Base-by-base conservation (phyloP, 1,140 invertebrate genomes). In the Zaprionus capensis region DNA sequence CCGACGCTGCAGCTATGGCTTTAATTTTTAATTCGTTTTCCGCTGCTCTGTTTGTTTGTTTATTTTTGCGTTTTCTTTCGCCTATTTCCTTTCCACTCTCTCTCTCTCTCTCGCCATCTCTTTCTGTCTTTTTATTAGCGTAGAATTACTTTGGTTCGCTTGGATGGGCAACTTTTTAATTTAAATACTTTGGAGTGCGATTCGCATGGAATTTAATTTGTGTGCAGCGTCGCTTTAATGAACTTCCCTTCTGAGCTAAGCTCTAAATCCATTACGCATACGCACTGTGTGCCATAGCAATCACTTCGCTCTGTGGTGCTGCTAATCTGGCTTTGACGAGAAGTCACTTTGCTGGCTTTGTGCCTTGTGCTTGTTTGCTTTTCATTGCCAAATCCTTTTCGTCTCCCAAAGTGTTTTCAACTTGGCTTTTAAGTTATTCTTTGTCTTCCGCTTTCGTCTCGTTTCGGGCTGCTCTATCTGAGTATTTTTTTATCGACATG, bases 331-430 rank as follows among this genome's bases (percentile, higher is more conserved):
- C 77, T 90, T 81, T 80, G 44, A 51, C 36, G 24, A 53, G 67
- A 81, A 90, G 71, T 88, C 77, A 88, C 72, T 88, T 84, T 61
- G 31, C 71, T 58, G 71, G 78, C 71, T 88, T 82, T 88, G 70
- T 44, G 77, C 56, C 59, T 70, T 67, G 71, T 11, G 41, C 74
- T 62, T 90, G 81, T 90, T 91, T 90, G 72, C 76, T 82, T 88
- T 88, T 68, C 76, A 85, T 85, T 85, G 82, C 65, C 76, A 90
- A 90, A 90, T 90, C 82, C 86, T 82, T 88, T 84, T 46, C 41
- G 69, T 78, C 70, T 57, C 79, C 24, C 17, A 59, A 62, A 78
- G 78, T 79, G 87, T 73, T 79, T 81, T 78, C 75, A 84, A 84
- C 84, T 87, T 87, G 84, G 78, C 81, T 90, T 86, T 76, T 76